These are phyloP conservation scores for Pammene aurita DNA, from an alignment of 2,888 invertebrate species.

Conservation along the genomic window DNA sequence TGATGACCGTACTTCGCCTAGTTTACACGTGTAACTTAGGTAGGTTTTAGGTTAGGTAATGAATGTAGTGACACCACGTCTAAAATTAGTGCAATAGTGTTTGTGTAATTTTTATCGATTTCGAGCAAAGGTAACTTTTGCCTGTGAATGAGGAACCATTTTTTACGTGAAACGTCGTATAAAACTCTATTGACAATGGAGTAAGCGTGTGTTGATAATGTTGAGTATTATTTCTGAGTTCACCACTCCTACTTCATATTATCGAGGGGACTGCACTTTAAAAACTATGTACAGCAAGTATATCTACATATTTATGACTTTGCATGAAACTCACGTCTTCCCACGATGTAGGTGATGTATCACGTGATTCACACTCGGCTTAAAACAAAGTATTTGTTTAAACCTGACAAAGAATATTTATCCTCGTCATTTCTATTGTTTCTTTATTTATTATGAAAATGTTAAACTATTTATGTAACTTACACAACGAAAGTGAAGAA, in stretches of 20 bases:
- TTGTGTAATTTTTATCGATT: no score
- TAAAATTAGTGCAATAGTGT: no score
- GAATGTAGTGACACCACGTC: no score
- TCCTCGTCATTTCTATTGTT: slow-evolving; percentile 50
- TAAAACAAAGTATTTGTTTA: slow-evolving; percentile 50
- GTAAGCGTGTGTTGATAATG: no score
- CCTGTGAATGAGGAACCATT: no score
- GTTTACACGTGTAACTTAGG: not conserved
- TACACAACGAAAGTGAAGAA: not conserved
- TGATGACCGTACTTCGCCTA: not conserved
- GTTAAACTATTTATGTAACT: slow-evolving; percentile 1
- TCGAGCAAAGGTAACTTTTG: no score
- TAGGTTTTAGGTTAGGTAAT: not conserved
- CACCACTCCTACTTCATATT: no score
- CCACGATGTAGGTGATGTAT: slow-evolving; percentile 37
- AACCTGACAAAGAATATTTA: slow-evolving; percentile 52
- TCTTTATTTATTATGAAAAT: slow-evolving; percentile 39
- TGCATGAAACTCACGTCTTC: slow-evolving; percentile 38
- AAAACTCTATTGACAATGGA: no score
- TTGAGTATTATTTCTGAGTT: no score
- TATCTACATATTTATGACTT: slow-evolving; percentile 5
- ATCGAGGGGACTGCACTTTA: not conserved
- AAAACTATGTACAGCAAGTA: not conserved
- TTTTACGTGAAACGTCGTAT: no score
- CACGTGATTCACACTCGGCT: slow-evolving; percentile 48